phyloP scores from a whole-genome alignment of 2,113 vertebrate species.

The Kryptolebias marmoratus region DNA sequence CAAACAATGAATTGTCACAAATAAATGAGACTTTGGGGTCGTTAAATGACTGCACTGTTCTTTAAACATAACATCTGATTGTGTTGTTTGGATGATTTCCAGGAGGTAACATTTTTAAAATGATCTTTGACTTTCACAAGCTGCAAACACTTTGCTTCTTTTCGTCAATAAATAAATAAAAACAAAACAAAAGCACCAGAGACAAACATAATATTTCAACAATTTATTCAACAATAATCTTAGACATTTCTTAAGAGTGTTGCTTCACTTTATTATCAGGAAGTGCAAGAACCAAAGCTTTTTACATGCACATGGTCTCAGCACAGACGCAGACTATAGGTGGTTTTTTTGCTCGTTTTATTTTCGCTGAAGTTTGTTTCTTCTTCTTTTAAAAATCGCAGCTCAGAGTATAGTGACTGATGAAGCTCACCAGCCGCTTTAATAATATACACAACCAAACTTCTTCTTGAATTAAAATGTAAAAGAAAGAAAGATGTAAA shows the following conservation, averaged over 20 bases:
- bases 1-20: no score
- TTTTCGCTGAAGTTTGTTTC: constrained; percentile 80
- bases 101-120: no score
- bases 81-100: no score
- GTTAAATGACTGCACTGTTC: no score
- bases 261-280: constrained; percentile 53
- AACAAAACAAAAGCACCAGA: background rate
- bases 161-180: background rate
- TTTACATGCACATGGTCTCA: constrained; percentile 90
- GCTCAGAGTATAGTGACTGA: constrained; percentile 90
- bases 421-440: constrained; percentile 84
- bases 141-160: no score
- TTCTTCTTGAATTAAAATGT: constrained; percentile 85
- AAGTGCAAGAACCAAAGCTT: constrained; percentile 75
- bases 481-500: constrained; percentile 78
- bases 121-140: no score
- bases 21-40: no score
- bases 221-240: constrained; percentile 80
- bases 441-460: constrained; percentile 82
- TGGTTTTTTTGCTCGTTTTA: constrained; percentile 72
- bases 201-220: constrained; percentile 53
- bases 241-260: constrained; percentile 69
- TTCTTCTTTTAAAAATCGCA: constrained; percentile 75
- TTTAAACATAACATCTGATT: no score
- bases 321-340: constrained; percentile 87